phyloP scores from a whole-genome alignment of 2,888 invertebrate species.

The Fissipunctia ypsillon region DNA sequence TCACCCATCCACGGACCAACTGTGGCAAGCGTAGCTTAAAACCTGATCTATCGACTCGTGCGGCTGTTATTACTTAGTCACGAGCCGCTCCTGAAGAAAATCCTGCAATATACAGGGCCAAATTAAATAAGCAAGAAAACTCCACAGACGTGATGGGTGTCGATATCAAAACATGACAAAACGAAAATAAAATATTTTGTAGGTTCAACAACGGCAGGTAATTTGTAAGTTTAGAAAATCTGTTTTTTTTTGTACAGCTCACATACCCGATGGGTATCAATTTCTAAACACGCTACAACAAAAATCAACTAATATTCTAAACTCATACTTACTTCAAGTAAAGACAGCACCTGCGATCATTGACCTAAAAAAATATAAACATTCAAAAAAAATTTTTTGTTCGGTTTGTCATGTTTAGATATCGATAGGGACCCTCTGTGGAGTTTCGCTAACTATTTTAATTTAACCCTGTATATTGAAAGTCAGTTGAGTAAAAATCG shows the following conservation, averaged over 20 bases:
- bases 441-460: neutral
- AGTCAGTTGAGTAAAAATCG: neutral
- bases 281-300: neutral
- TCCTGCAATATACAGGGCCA: neutral
- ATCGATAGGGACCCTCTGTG: neutral
- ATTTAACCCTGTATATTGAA: neutral
- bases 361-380: neutral
- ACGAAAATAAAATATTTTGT: neutral
- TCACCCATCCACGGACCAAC: no score
- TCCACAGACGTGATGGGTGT: neutral
- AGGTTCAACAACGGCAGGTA: neutral
- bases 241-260: neutral
- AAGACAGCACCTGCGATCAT: neutral
- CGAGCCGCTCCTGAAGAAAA: no score
- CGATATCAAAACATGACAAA: neutral
- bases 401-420: neutral
- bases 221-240: neutral
- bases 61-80: no score
- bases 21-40: no score
- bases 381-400: no score
- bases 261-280: neutral
- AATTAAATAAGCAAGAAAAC: neutral
- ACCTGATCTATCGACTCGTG: no score
- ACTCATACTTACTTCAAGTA: neutral
- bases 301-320: neutral